Evolutionary conservation across 2,113 vertebrate species (phyloP).

Genomic region (Charina bottae): DNA sequence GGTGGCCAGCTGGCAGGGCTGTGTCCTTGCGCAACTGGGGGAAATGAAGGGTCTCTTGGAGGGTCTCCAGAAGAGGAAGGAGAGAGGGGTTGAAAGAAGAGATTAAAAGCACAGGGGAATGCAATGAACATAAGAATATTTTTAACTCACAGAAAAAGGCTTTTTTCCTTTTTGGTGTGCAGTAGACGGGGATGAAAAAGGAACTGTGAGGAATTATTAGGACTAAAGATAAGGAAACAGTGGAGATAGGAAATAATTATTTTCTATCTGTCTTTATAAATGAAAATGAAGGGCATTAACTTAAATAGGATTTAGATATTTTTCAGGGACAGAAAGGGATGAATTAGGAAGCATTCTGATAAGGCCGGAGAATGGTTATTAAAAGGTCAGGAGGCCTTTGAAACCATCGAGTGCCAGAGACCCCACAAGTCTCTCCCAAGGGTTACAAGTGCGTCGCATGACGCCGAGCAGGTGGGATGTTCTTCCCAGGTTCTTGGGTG

Average conservation of each 20-base stretch:
- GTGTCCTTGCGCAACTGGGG: slow-evolving; percentile 33
- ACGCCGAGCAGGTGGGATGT: neutral
- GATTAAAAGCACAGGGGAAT: slow-evolving; percentile 55
- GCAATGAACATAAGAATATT: slow-evolving; percentile 65
- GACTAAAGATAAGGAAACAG: slow-evolving; percentile 79
- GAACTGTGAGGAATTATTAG: slow-evolving; percentile 76
- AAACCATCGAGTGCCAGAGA: slow-evolving; percentile 56
- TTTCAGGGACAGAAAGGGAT: slow-evolving; percentile 76
- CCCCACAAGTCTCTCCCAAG: neutral
- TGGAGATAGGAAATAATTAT: slow-evolving; percentile 83
- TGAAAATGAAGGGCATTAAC: slow-evolving; percentile 85
- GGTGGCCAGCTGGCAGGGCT: slow-evolving; percentile 59
- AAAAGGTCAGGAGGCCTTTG: slow-evolving; percentile 73
- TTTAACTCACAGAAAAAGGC: slow-evolving; percentile 64
- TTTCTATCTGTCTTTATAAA: slow-evolving; percentile 84
- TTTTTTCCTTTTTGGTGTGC: slow-evolving; percentile 49
- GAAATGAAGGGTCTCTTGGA: slow-evolving; percentile 37
- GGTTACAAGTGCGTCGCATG: accelerated
- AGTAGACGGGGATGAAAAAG: slow-evolving; percentile 72
- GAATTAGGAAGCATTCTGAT: slow-evolving; percentile 76
- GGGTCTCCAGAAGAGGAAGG: slow-evolving; percentile 20
- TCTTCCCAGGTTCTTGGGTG: neutral
- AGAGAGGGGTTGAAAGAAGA: slow-evolving; percentile 30
- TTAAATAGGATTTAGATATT: slow-evolving; percentile 80
- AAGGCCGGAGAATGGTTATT: slow-evolving; percentile 68